Percentiles rank a stretch among this genome's conserved stretches.
These are phyloP conservation scores for Chloropsis hardwickii DNA, from an alignment of 2,113 vertebrate species.

Conservation along the genomic window DNA sequence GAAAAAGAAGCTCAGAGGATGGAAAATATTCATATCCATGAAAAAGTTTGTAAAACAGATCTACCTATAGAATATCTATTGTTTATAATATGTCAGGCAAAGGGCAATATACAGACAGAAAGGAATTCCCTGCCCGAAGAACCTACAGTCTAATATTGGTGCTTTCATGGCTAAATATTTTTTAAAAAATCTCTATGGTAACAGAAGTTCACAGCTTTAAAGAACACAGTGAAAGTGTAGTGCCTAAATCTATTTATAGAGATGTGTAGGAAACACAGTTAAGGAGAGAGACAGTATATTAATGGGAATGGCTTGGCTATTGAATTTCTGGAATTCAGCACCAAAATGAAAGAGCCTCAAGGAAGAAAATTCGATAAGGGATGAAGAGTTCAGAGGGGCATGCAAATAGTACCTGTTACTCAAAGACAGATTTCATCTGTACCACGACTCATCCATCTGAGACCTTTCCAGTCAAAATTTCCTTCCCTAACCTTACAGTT, in stretches of 20 bases:
- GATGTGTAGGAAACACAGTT: conserved; percentile 74
- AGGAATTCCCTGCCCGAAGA: conserved; percentile 37
- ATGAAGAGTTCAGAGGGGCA: neutral
- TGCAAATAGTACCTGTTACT: neutral
- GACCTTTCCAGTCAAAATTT: neutral
- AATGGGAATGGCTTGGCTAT: conserved; percentile 60
- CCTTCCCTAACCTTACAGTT: neutral
- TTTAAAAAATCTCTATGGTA: conserved; percentile 65
- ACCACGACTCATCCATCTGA: neutral
- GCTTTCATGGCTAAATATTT: conserved; percentile 24
- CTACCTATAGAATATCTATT: neutral
- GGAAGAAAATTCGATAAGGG: neutral
- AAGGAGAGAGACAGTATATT: conserved; percentile 67
- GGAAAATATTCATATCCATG: neutral
- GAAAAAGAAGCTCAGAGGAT: neutral
- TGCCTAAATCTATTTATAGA: conserved; percentile 75
- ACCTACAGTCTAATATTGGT: conserved; percentile 29
- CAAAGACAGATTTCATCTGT: neutral
- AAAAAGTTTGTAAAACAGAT: neutral
- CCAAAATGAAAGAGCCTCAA: neutral
- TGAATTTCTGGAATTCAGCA: conserved; percentile 31
- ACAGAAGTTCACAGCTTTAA: conserved; percentile 72
- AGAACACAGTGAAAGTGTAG: conserved; percentile 66
- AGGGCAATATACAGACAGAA: neutral
- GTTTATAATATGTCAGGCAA: neutral